Conservation (phyloP, 2,797 vertebrate species). For the Urocyon cinereoargenteus region DNA sequence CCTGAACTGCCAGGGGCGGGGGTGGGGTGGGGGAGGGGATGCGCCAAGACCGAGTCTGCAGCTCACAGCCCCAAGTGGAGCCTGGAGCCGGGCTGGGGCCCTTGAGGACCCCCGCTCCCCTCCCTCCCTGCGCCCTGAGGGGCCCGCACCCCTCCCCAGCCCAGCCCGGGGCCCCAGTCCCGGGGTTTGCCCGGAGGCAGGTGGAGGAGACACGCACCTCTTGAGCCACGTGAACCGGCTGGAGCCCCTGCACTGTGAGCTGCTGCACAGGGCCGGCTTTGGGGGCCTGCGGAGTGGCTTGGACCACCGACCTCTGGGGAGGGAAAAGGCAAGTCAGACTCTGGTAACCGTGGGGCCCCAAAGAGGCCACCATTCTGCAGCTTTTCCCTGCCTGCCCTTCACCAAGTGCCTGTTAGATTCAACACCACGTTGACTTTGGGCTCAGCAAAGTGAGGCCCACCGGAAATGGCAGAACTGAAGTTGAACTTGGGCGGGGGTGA, state of each 20-base stretch:
- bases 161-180: background rate
- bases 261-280: slow-evolving; percentile 92
- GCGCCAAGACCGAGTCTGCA: background rate
- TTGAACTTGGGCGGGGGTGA: background rate
- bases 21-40: too few relatives aligned
- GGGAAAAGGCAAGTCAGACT: slow-evolving; percentile 64
- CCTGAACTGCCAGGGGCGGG: background rate
- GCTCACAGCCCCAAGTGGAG: background rate
- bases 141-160: background rate
- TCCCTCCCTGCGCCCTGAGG: slow-evolving; percentile 36
- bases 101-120: background rate
- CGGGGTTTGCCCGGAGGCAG: background rate
- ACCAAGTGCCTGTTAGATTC: background rate
- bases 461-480: background rate
- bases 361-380: background rate
- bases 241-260: slow-evolving; percentile 91
- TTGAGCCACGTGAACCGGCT: slow-evolving; percentile 92
- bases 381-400: background rate
- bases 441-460: background rate
- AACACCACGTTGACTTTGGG: background rate
- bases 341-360: background rate
- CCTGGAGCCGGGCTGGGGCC: background rate
- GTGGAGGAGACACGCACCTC: slow-evolving; percentile 88
- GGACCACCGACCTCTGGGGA: slow-evolving; percentile 93
- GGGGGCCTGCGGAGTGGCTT: slow-evolving; percentile 91